Conservation (phyloP, 1,140 invertebrate species). For the Lasaia peninsularis region DNA sequence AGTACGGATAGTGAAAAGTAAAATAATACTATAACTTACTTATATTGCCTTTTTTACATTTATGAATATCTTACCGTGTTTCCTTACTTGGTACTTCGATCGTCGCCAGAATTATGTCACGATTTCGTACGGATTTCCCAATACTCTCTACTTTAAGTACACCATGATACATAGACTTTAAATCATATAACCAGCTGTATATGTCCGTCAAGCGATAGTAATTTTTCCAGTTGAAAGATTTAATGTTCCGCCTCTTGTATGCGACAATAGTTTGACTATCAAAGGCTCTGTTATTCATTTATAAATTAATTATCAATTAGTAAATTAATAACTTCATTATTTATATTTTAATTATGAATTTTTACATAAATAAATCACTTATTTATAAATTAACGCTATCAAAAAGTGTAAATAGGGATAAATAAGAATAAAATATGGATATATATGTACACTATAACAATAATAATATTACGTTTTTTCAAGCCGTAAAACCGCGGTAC, state of each 20-base stretch:
- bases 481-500: no score
- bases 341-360: no score
- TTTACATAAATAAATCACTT: no score
- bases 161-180: background rate
- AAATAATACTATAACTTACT: no score
- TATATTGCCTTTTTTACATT: no score
- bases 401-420: no score
- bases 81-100: background rate
- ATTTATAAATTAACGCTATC: no score
- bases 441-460: no score
- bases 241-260: background rate
- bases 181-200: background rate
- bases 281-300: background rate
- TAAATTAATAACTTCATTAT: no score
- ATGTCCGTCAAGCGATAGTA: background rate
- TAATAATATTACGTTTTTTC: no score
- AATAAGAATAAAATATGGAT: no score
- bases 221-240: background rate
- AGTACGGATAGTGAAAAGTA: no score
- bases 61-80: background rate
- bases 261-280: background rate
- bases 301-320: background rate
- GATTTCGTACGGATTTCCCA: background rate
- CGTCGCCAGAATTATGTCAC: background rate
- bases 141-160: background rate